Percentiles rank a stretch among this genome's conserved stretches.
phyloP scores from a whole-genome alignment of 2,888 invertebrate genomes.

The Tipula unca region DNA sequence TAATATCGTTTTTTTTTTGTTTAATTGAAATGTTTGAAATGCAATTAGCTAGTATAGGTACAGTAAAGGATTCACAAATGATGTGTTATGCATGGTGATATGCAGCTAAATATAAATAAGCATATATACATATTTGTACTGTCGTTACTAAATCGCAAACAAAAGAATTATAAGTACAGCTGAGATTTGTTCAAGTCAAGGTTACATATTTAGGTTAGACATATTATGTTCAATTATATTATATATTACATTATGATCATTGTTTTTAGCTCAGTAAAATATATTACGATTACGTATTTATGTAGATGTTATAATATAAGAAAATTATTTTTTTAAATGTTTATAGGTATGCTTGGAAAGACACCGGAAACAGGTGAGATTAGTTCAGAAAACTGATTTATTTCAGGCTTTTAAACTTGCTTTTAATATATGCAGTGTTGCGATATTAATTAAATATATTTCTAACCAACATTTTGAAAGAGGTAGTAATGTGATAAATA shows the following conservation, averaged over 20 bases:
- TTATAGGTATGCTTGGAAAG: conserved; percentile 52
- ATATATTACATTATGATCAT: not conserved
- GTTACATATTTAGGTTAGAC: not conserved
- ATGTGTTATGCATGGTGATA: not conserved
- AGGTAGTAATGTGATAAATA: not conserved
- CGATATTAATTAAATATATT: not conserved
- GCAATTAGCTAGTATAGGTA: not conserved
- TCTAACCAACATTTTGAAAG: not conserved
- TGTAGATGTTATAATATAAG: not conserved
- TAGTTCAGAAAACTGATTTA: not conserved
- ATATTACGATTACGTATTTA: not conserved
- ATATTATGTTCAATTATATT: not conserved
- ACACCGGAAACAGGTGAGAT: conserved; percentile 48
- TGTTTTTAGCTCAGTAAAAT: not conserved
- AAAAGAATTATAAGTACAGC: not conserved
- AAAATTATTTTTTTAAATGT: not conserved
- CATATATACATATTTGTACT: too few species aligned
- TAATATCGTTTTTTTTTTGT: not conserved
- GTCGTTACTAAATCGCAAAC: too few species aligned
- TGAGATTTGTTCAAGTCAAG: not conserved
- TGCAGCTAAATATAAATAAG: not conserved
- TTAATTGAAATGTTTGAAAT: not conserved
- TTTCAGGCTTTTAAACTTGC: not conserved
- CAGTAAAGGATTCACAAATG: not conserved
- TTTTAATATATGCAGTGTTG: not conserved